Evolutionary conservation across 2,888 invertebrate species (phyloP), one percentile per base, ranked within the genome.

Genomic region (Brassicogethes aeneus): DNA sequence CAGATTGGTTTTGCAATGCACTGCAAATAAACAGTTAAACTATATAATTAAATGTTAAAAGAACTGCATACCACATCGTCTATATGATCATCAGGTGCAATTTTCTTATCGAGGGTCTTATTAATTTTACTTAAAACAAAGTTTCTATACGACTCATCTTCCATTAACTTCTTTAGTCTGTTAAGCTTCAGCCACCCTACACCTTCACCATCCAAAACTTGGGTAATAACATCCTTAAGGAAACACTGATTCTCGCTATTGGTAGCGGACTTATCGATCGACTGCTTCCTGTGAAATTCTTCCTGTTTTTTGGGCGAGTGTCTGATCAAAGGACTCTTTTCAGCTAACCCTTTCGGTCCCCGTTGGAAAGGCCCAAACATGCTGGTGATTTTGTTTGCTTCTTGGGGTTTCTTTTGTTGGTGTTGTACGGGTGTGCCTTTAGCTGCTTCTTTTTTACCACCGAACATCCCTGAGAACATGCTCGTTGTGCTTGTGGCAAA

Each of bases 91-190:
- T 92, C 93, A 1, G 93, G 91, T 37, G 92, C 87, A 43, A 95
- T 85, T 70, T 91, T 96, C 53, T 82, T 80, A 57, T 92, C 94
- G 41, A 95, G 76, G 38, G 94, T 94, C 56, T 87, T 84, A 67
- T 99, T 99, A 2, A 99, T 74, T 63, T 95, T 91, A 51, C 90
- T 90, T 36, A 99, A 81, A 30, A 96, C 90, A 70, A 99, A 82
- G 64, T 93, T 95, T 23, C 99, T 77, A 68, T 97, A 94, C 35
- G 91, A 95, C 69, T 99, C 99, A 66, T 99, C 97, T 65, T 99
- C 97, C 92, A 99, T 94, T 16, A 99, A 71, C 61, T 94, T 95
- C 63, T 89, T 90, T 37, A 96, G 73, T 15, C 94, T 78, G 61
- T 89, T 92, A 13, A 94, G 71, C 64, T 96, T 94, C 36, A 99